These are phyloP conservation scores for Bombus cullumanus DNA, from an alignment of 1,140 invertebrate species.

Conservation along the genomic window DNA sequence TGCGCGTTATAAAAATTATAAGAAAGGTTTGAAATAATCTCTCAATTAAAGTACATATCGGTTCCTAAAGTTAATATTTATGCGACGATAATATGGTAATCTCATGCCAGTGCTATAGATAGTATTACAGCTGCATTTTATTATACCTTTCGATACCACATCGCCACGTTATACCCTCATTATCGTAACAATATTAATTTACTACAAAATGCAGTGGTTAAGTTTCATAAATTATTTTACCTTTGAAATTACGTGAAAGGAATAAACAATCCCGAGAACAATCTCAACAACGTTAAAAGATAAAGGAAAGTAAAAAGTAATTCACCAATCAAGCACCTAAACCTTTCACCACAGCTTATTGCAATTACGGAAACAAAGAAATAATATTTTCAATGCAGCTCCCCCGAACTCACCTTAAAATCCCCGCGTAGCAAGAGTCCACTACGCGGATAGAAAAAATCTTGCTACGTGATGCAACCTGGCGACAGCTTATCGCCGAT, in stretches of 20 bases:
- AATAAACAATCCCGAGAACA: background rate
- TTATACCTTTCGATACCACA: background rate
- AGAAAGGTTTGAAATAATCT: background rate
- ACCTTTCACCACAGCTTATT: background rate
- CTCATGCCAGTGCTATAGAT: background rate
- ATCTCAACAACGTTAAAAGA: background rate
- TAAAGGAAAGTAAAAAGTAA: too few relatives aligned
- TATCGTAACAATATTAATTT: background rate
- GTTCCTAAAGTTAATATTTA: background rate
- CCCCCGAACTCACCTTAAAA: background rate
- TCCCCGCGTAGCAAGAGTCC: background rate
- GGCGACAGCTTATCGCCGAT: background rate
- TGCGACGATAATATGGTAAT: conserved; percentile 1
- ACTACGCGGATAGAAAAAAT: background rate
- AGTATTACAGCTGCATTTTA: background rate
- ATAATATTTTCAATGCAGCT: background rate
- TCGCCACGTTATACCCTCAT: background rate
- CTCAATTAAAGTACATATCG: background rate
- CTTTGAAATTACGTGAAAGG: too few relatives aligned
- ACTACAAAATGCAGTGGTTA: background rate
- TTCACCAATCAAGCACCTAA: too few relatives aligned
- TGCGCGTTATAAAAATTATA: background rate
- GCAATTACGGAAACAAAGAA: background rate
- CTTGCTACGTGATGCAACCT: background rate
- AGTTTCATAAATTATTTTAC: background rate